These are phyloP conservation scores for Hydropotes inermis DNA, from an alignment of 2,113 vertebrate species.

Conservation along the genomic window DNA sequence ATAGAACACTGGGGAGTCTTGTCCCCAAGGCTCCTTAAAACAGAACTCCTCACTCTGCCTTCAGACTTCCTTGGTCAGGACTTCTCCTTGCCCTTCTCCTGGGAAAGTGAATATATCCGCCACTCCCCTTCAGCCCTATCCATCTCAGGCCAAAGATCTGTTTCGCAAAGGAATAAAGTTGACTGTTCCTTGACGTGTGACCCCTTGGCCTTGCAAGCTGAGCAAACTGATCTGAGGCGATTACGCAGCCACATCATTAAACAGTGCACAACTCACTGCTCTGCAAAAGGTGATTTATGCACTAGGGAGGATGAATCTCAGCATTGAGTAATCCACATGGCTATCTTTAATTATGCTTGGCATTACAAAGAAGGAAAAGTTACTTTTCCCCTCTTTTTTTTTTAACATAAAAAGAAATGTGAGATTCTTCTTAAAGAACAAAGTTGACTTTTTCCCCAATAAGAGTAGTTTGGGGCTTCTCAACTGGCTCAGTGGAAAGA, in stretches of 20 bases:
- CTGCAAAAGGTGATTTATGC: neutral
- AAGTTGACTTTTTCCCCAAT: neutral
- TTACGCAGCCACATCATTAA: neutral
- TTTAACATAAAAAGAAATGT: conserved; percentile 18
- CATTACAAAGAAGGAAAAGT: neutral
- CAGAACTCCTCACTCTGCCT: neutral
- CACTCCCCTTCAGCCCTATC: neutral
- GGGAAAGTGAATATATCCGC: neutral
- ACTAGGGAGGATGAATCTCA: neutral
- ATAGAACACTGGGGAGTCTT: neutral
- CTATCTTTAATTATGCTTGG: conserved; percentile 30
- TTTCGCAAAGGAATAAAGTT: neutral
- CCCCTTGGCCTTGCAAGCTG: neutral
- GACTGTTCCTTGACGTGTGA: neutral
- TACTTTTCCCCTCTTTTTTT: neutral
- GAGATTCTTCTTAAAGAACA: conserved; percentile 26
- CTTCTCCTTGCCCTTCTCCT: neutral
- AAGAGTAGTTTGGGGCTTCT: neutral
- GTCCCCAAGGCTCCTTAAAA: neutral
- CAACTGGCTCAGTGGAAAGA: neutral
- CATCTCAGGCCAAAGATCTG: neutral
- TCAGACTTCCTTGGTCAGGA: neutral
- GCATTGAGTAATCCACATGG: neutral
- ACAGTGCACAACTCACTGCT: neutral
- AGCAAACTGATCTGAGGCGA: neutral